phyloP scores from a whole-genome alignment of 2,113 vertebrate species.

The Thalassarche chlororhynchos region DNA sequence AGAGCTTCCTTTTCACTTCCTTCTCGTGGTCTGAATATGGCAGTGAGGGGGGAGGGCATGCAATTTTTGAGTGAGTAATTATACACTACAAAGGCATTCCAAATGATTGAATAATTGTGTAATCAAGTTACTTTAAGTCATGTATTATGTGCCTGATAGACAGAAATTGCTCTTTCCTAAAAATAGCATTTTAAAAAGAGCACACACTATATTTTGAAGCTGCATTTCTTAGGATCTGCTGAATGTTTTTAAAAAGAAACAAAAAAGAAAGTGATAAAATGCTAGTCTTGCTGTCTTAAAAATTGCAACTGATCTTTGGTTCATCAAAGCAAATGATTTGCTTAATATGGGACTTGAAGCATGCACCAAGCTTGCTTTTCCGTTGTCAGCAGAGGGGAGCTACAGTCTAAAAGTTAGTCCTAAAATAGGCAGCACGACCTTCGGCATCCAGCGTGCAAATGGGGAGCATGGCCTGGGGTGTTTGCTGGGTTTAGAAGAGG shows the following conservation, averaged over 20 bases:
- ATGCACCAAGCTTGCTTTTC: not conserved
- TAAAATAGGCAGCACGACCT: not conserved
- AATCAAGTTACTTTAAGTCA: constrained; percentile 68
- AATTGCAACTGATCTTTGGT: constrained; percentile 19
- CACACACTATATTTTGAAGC: not conserved
- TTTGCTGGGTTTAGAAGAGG: not conserved
- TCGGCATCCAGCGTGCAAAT: not conserved
- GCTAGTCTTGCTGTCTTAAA: constrained; percentile 33
- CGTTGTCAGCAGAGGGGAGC: not conserved
- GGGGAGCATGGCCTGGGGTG: not conserved
- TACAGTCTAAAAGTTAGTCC: not conserved
- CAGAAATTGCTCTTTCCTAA: constrained; percentile 56
- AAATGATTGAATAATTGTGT: constrained; percentile 65
- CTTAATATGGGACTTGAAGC: not conserved
- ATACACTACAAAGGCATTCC: constrained; percentile 58
- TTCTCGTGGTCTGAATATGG: not conserved
- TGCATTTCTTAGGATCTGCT: not conserved
- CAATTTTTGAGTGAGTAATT: constrained; percentile 48
- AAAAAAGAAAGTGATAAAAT: not conserved
- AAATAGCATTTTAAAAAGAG: constrained; percentile 24
- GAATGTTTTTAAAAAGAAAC: not conserved
- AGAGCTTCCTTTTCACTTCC: not conserved
- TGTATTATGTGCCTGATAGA: constrained; percentile 57
- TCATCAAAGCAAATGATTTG: constrained; percentile 15
- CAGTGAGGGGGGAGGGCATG: not conserved